These are phyloP conservation scores for Neoniphon sammara DNA, from an alignment of 2,797 vertebrate species.

Conservation along the genomic window DNA sequence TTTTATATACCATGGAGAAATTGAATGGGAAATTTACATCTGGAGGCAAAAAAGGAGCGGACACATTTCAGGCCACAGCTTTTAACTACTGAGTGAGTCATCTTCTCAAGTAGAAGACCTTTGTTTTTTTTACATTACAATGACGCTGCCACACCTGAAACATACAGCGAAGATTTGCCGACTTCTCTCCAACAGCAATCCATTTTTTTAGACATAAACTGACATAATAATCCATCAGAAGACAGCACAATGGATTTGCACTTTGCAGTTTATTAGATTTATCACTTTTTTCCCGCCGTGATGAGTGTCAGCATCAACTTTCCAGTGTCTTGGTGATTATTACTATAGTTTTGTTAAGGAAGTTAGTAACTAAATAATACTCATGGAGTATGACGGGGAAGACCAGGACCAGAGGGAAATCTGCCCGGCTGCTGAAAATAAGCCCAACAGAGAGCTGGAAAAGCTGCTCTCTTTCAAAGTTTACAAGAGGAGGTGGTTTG, in stretches of 20 bases:
- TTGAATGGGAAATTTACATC: too few relatives aligned
- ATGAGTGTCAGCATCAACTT: neutral
- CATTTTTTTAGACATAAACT: neutral
- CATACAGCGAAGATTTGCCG: neutral
- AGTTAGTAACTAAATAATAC: neutral
- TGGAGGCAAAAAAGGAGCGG: too few relatives aligned
- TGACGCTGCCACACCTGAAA: neutral
- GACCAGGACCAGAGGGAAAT: constrained; percentile 1
- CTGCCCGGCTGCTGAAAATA: neutral
- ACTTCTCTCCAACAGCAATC: neutral
- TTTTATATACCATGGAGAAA: too few relatives aligned
- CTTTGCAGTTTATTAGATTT: neutral
- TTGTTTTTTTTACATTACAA: constrained; percentile 16
- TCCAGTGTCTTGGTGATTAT: neutral
- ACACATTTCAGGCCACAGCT: too few relatives aligned
- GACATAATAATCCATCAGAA: fast-evolving
- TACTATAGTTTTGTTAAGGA: neutral
- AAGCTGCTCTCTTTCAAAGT: constrained; percentile 59
- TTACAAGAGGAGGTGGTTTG: constrained; percentile 89
- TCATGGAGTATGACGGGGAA: constrained; percentile 50
- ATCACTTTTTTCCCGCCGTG: neutral
- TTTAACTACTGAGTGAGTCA: neutral
- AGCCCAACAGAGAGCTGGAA: neutral
- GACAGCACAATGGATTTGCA: neutral
- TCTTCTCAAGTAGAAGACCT: constrained; percentile 29